Evolutionary conservation across 2,888 invertebrate genomes (phyloP).

Genomic region (Philhelius pedissequus): DNA sequence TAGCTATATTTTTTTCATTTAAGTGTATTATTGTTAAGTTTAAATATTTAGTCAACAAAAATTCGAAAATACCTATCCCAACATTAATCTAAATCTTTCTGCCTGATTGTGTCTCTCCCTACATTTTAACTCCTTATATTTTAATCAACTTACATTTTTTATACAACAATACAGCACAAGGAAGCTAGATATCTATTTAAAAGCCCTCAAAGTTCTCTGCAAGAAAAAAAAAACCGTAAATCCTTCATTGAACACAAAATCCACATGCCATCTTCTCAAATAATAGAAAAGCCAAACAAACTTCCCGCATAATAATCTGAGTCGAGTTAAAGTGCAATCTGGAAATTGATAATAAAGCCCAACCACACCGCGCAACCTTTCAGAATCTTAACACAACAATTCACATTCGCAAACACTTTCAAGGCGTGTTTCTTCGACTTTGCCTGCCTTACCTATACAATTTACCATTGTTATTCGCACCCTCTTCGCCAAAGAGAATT

Average conservation of each 20-base stretch:
- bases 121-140: no score
- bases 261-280: neutral
- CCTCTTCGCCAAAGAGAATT: neutral
- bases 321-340: slow-evolving; percentile 25
- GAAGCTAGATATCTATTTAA: neutral
- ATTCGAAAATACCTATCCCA: no score
- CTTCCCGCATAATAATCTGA: slow-evolving; percentile 23
- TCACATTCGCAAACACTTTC: slow-evolving; percentile 10
- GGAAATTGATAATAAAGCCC: slow-evolving; percentile 51
- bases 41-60: no score
- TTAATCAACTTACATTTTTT: neutral
- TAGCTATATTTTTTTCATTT: no score
- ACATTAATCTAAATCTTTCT: no score
- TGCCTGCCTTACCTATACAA: no score
- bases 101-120: no score
- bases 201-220: neutral
- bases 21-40: no score
- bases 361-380: neutral
- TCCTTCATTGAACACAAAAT: neutral
- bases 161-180: no score
- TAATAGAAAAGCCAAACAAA: slow-evolving; percentile 18
- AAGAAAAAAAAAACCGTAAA: neutral
- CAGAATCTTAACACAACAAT: slow-evolving; percentile 11
- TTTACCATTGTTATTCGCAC: neutral
- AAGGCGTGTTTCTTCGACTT: neutral